These are phyloP conservation scores for Oxycera nigricornis DNA, from an alignment of 2,888 invertebrate species.

Conservation along the genomic window DNA sequence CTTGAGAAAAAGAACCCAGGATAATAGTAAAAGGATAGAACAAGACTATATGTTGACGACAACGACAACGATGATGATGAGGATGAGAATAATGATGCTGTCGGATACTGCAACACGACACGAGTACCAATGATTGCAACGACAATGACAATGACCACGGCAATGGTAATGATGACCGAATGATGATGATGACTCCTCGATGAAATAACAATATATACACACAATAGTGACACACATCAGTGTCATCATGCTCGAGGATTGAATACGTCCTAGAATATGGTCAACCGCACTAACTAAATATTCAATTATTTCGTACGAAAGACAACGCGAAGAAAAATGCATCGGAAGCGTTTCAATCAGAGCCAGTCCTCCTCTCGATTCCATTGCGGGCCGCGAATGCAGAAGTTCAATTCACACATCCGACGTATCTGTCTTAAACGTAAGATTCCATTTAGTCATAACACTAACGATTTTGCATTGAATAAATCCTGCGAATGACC, in stretches of 20 bases:
- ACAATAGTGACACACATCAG: too few species aligned
- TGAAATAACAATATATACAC: too few species aligned
- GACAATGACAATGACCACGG: background rate
- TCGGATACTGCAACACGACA: background rate
- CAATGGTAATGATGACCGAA: background rate
- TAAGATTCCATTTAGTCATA: background rate
- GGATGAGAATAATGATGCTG: background rate
- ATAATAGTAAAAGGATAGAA: background rate
- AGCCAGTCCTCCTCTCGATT: too few species aligned
- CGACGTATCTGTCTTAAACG: background rate
- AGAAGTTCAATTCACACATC: background rate
- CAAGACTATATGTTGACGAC: background rate
- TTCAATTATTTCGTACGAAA: too few species aligned
- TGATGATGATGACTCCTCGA: too few species aligned
- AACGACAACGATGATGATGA: background rate
- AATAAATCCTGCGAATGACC: background rate
- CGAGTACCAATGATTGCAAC: background rate
- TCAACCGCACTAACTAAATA: too few species aligned
- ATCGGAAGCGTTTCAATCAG: too few species aligned
- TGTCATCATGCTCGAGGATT: too few species aligned
- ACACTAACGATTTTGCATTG: background rate
- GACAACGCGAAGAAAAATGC: too few species aligned
- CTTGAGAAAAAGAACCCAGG: background rate
- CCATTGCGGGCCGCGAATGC: too few species aligned
- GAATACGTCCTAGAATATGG: too few species aligned